These are phyloP conservation scores for Teinopalpus imperialis DNA, from an alignment of 2,888 invertebrate species.

Conservation along the genomic window DNA sequence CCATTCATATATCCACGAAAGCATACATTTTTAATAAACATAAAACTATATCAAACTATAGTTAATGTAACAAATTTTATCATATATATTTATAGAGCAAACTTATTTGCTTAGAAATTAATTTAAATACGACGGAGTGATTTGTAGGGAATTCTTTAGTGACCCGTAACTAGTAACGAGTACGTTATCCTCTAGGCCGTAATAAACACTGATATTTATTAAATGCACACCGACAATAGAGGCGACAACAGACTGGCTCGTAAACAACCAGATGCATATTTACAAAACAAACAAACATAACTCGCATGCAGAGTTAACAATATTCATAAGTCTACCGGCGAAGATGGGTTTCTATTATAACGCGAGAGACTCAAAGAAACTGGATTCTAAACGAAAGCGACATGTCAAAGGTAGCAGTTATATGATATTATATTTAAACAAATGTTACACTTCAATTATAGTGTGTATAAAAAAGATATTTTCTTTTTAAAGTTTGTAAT, in stretches of 20 bases:
- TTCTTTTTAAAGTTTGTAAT: no score
- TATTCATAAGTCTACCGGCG: slow-evolving; percentile 23
- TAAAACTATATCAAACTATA: background rate
- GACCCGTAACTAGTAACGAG: slow-evolving; percentile 41
- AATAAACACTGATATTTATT: slow-evolving; percentile 53
- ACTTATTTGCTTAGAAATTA: slow-evolving; percentile 39
- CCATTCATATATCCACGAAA: slow-evolving; percentile 34
- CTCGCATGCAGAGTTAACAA: slow-evolving; percentile 38
- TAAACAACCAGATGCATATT: slow-evolving; percentile 42
- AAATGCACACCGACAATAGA: slow-evolving; percentile 36
- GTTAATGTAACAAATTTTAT: no score
- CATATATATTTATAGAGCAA: background rate
- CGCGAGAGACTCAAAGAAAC: slow-evolving; percentile 4
- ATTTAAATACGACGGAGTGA: slow-evolving; percentile 37
- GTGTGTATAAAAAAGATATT: no score
- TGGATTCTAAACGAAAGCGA: slow-evolving; percentile 25
- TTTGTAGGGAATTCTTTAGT: slow-evolving; percentile 40
- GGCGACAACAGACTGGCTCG: slow-evolving; percentile 54
- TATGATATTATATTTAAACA: slow-evolving; percentile 16
- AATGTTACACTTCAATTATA: background rate
- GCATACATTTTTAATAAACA: slow-evolving; percentile 14
- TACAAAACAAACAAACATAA: slow-evolving; percentile 44
- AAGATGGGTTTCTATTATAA: slow-evolving; percentile 26
- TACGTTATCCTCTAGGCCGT: slow-evolving; percentile 34
- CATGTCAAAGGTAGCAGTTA: slow-evolving; percentile 6